Evolutionary conservation across 2,113 vertebrate species (phyloP), one percentile per base, ranked within the genome.

Genomic region (Eleginops maclovinus): DNA sequence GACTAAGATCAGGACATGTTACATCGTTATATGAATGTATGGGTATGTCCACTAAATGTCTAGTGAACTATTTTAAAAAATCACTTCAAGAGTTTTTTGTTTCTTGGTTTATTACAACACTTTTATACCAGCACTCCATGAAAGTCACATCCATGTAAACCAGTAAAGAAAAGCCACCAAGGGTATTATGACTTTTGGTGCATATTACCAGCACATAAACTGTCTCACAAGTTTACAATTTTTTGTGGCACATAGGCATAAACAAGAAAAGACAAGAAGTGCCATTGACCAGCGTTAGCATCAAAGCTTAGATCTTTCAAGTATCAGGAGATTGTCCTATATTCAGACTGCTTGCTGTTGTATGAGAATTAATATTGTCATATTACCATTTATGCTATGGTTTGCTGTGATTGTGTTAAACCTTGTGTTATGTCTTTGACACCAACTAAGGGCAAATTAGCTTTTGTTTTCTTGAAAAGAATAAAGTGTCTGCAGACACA

Each of bases 361-460:
- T 58, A 43, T 62, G 10, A 51, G 2, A 21, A 43, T 24, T 4
- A 3, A 59, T 53, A 21, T 5, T 2, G 17, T 21, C 3, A 12
- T 15, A 3, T 19, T 49, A 0, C 44, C 0, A 49, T 75, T 53
- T 22, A 54, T 72, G 2, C 36, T 12, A 58, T 22, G 16, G 49
- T 17, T 67, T 76, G 41, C 36, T 76, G 66, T 76, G 76, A 19
- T 60, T 66, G 72, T 68, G 44, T 62, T 58, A 28, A 40, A 67
- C 15, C 5, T 26, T 26, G 22, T 36, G 6, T 28, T 60, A 24
- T 44, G 40, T 53, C 36, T 62, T 49, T 62, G 21, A 36, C 7
- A 13, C 16, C 19, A 51, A n/a, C 19, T 59, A n/a, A 65, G 51
- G 17, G 12, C 9, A 71, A 22, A 44, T 31, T 3, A 12, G n/a